Base-by-base conservation (phyloP, 2,797 vertebrate genomes). In the Crocidura indochinensis region DNA sequence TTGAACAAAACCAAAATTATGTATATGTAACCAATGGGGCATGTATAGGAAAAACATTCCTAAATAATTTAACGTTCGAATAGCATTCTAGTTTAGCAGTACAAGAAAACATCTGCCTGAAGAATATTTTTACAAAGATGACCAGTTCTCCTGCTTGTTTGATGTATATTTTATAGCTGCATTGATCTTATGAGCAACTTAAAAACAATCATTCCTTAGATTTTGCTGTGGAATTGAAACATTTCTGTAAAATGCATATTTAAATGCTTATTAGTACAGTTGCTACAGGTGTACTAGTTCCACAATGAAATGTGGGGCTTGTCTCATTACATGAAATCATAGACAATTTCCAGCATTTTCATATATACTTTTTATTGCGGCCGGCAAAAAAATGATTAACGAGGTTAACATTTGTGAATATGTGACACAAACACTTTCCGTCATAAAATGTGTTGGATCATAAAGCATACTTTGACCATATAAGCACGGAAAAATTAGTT, bases 171-270 rank as follows among this genome's bases (percentile, higher is more conserved):
- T 92, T 95, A 86, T 47, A 94, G 64, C 26, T 47, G 68, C 84
- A 53, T 0, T 85, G 79, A 87, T 75, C 85, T 84, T 65, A 44
- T 92, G 90, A 79, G 56, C 65, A 77, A 78, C 87, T 90, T 47
- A 79, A 95, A 95, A 72, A 95, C 82, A 78, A 88, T 27, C 29
- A 84, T 90, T 88, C 44, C 74, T 65, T 79, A 90, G 68, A 67
- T 88, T 87, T 88, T 77, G 22, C 76, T 65, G 73, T 71, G 51
- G 78, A 95, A 91, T 51, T 88, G 53, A 90, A 91, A 68, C 88
- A 73, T 91, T 78, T 96, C 78, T 90, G 20, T 84, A 94, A 95
- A 93, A 91, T 91, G 81, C 64, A 80, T 92, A 95, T 91, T 60
- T 81, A 46, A 68, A 31, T 65, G 9, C 27, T 51, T 38, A 38